Evolutionary conservation across 2,888 invertebrate species (phyloP), one percentile per base, ranked within the genome.

Genomic region (Eupithecia pulchellata): DNA sequence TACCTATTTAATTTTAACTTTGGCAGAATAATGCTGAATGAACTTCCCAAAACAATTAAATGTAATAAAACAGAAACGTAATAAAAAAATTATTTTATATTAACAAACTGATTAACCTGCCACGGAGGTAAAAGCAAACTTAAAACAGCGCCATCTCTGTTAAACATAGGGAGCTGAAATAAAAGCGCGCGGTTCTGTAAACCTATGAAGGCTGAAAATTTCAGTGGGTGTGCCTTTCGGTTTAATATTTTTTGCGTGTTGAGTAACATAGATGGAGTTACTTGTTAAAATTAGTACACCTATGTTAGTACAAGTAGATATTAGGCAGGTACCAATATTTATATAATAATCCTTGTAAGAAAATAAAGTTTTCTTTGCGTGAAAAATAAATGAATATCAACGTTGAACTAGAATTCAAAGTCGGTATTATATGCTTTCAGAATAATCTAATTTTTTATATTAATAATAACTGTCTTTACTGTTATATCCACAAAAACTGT

Each of bases 131-230:
- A 47, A 36, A 36, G 20, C 11, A 34, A 52, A 29, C 20, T 34
- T 30, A 6, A 27, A 58, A 58, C 34, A 77, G 74, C 77, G 77
- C 74, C 77, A 77, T 76, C 77, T 77, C 11, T 72, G 27, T 6
- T 29, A n/a, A 27, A 32, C 30, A 27, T 36, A 13, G 5, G 27
- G 69, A 65, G 74, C 29, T 73, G n/a, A 5, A 63, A 58, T 52
- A 64, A 47, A 25, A 58, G 60, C 57, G 20, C 17, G 9, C 4
- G 67, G 64, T 65, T 62, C 42, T 52, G 34, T 58, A 66, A 67
- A 55, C 42, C 4, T 57, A 29, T 57, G 27, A 27, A 52, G 20
- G 30, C 29, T 29, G 27, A 58, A n/a, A n/a, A 39, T 55, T 55
- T 30, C 17, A 60, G 60, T 34, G 20, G 5, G 61, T 34, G 3